Base-by-base conservation (phyloP, 2,888 invertebrate genomes). In the Eulithis prunata region DNA sequence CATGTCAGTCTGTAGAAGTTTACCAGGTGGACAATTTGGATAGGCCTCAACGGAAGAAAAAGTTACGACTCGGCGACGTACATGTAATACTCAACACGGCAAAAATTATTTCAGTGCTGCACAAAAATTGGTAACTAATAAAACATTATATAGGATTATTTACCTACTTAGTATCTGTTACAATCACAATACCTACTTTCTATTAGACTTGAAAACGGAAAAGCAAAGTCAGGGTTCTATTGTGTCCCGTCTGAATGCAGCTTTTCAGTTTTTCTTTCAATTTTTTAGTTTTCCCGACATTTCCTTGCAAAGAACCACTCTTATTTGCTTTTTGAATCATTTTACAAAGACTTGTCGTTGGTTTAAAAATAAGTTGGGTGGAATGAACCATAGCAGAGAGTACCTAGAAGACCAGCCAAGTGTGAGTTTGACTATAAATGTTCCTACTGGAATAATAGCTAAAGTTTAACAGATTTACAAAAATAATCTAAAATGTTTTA, bases 221-320 rank as follows among this genome's bases (percentile, higher is more conserved):
- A 38, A 14, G 57, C 60, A 46, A 58, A 59, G 66, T 59, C 66
- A 62, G 57, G 52, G 58, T 28, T 47, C 67, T 36, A 67, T 67
- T 67, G 67, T 66, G 36, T 10, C 14, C 28, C 43, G 57, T 43
- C n/a, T 62, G 55, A 62, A 62, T 56, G 41, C 46, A 53, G 46
- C n/a, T 63, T 56, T 57, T 62, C 36, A 52, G 38, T 53, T 57
- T 63, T 53, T 41, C 56, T 62, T 55, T n/a, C 47, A 62, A 56
- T 62, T 62, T 66, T 66, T 62, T 55, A 66, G 58, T 60, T 64
- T 57, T 47, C 45, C 52, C 54, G 54, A 51, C 62, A 62, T 67
- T 60, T 51, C 52, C 28, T 64, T 52, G 54, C 53, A 54, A 49
- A 63, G 63, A 60, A 63, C 51, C 46, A 55, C 45, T 54, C 53